These are phyloP conservation scores for Sciurus carolinensis DNA, from an alignment of 2,797 vertebrate genomes.

Conservation along the genomic window DNA sequence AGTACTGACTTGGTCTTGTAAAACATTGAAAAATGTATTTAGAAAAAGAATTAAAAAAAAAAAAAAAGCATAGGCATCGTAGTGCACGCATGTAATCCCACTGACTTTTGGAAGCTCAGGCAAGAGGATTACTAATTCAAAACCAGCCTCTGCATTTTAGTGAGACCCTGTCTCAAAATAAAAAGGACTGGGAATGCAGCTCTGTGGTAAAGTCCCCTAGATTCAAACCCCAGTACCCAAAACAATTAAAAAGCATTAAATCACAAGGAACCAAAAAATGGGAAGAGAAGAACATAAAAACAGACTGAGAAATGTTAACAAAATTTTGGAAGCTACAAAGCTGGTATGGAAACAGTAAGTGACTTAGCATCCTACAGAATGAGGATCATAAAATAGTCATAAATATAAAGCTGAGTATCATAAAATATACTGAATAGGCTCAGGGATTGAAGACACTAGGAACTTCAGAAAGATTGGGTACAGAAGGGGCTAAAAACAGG, in stretches of 20 bases:
- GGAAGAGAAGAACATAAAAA: conserved; percentile 1
- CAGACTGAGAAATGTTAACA: conserved; percentile 19
- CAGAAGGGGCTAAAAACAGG: not conserved
- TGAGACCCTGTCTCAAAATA: too few species aligned
- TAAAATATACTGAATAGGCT: not conserved
- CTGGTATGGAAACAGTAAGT: not conserved
- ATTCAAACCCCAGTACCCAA: too few species aligned
- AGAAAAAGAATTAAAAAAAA: not conserved
- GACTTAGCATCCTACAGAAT: not conserved
- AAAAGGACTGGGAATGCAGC: too few species aligned
- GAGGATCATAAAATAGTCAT: not conserved
- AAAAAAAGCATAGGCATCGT: not conserved
- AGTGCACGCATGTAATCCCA: too few species aligned
- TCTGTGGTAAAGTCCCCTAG: too few species aligned
- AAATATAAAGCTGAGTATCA: too few species aligned
- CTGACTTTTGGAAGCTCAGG: too few species aligned
- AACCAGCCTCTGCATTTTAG: too few species aligned
- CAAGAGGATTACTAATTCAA: too few species aligned
- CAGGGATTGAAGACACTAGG: not conserved
- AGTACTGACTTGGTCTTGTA: not conserved
- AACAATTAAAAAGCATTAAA: not conserved
- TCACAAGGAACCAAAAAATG: not conserved
- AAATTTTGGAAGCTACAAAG: conserved; percentile 29
- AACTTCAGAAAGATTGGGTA: not conserved
- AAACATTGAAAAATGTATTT: conserved; percentile 10